phyloP scores from a whole-genome alignment of 2,113 vertebrate species.

The Polyodon spathula region DNA sequence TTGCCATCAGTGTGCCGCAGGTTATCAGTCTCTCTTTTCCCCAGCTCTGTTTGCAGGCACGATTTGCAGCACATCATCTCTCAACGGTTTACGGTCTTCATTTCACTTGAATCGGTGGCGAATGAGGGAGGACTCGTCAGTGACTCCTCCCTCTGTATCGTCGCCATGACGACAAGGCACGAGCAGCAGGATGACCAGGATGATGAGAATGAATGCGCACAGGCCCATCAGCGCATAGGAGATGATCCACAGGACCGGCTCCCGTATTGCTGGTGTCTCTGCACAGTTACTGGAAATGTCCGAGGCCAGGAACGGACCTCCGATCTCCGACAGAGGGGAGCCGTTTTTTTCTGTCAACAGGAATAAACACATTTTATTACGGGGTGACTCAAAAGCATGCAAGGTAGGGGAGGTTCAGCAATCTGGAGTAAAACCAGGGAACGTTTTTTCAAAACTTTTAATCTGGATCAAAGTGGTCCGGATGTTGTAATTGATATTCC shows the following conservation, averaged over 20 bases:
- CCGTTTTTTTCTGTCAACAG: conserved; percentile 55
- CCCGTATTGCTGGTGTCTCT: conserved; percentile 35
- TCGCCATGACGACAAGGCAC: conserved; percentile 51
- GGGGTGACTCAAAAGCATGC: background rate
- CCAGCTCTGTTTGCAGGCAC: too few relatives aligned
- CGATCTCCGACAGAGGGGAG: conserved; percentile 67
- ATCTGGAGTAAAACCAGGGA: background rate
- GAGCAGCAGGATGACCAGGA: conserved; percentile 66
- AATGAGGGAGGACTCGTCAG: conserved; percentile 85
- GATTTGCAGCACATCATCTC: too few relatives aligned
- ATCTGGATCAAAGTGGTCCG: too few relatives aligned
- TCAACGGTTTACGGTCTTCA: conserved; percentile 2
- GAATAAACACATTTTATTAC: background rate
- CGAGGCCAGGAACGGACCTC: conserved; percentile 75
- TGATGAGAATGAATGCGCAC: conserved; percentile 70
- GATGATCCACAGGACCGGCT: conserved; percentile 78
- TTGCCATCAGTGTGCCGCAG: too few relatives aligned
- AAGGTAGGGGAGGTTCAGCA: background rate
- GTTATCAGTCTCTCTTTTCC: too few relatives aligned
- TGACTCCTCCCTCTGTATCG: conserved; percentile 61
- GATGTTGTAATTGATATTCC: too few relatives aligned
- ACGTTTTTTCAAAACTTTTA: too few relatives aligned
- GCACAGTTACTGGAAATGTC: conserved; percentile 74
- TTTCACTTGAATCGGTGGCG: conserved; percentile 87
- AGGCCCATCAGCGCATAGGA: conserved; percentile 81